Evolutionary conservation across 2,888 invertebrate species (phyloP), one percentile per base, ranked within the genome.

Genomic region (Pterostichus madidus): DNA sequence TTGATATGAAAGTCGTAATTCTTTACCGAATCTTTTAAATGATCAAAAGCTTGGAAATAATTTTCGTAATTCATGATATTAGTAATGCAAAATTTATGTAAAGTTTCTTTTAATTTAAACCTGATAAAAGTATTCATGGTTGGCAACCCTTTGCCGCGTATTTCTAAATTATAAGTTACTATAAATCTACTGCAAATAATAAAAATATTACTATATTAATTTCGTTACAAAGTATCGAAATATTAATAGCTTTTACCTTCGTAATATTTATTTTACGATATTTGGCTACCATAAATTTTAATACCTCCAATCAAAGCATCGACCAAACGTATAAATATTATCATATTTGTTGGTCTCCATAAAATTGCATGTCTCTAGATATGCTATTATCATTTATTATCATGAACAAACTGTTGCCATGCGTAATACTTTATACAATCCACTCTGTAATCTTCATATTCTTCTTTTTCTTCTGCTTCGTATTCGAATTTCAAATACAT

Each of bases 251-350:
- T 13, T 5, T 49, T 5, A 49, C 10, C 49, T 35, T 31, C 13
- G 35, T 59, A 59, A 59, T 59, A 59, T 59, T 59, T 31, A 59
- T 59, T 59, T 59, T 59, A 59, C 31, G 59, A 59, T 15, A 59
- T 59, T 59, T 59, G 11, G 31, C 31, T 59, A 31, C 31, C 8
- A n/a, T 59, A 59, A 59, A 59, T 59, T 59, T 59, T 24, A 24
- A 24, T 24, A 24, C 24, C 24, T 24, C 24, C 24, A 24, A 24
- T 24, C 24, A 24, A 24, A 24, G 3, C 24, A 24, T 24, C 24
- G 3, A 24, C 24, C 24, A 24, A 49, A 49, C 10, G 49, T 4
- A n/a, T n/a, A 49, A 49, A 49, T 5, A n/a, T 49, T 49, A 49
- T 49, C 1, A 49, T 49, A 49, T 49, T 49, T 13, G 4, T n/a